A percentile compares a stretch with the other conserved stretches of the same genome.
These are phyloP conservation scores for Synanthedon myopaeformis DNA, from an alignment of 2,888 invertebrate species.

Conservation along the genomic window DNA sequence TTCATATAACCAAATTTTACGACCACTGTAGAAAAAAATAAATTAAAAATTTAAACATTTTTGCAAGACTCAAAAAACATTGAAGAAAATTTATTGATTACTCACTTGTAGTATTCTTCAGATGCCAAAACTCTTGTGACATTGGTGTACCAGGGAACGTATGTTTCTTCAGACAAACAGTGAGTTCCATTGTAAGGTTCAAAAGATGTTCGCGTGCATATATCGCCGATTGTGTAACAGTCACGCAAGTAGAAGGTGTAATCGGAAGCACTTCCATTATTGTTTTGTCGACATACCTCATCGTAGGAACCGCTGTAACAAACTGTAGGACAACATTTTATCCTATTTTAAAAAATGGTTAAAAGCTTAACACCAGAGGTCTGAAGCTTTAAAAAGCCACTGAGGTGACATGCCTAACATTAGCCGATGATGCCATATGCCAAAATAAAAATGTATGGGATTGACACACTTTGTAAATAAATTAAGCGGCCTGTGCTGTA, in stretches of 20 bases:
- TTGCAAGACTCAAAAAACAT: too few relatives aligned
- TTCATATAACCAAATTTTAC: too few relatives aligned
- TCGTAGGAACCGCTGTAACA: constrained; percentile 77
- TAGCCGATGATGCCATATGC: too few relatives aligned
- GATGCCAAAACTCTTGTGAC: constrained; percentile 70
- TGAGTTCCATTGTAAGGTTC: constrained; percentile 46
- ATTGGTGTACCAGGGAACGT: constrained; percentile 60
- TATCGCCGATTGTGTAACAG: constrained; percentile 58
- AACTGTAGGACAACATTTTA: constrained; percentile 34
- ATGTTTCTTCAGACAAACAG: constrained; percentile 45
- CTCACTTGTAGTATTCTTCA: constrained; percentile 78
- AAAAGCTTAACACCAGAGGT: too few relatives aligned
- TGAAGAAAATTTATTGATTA: constrained; percentile 1
- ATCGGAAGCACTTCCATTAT: constrained; percentile 32
- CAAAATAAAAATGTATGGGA: too few relatives aligned
- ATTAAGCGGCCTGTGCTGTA: too few relatives aligned
- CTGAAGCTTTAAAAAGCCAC: too few relatives aligned
- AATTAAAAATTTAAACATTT: too few relatives aligned
- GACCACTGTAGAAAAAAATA: too few relatives aligned
- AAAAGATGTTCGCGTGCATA: constrained; percentile 56
- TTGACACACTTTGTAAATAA: too few relatives aligned
- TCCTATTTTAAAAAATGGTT: too few relatives aligned
- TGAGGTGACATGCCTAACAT: too few relatives aligned
- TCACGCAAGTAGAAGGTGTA: constrained; percentile 64
- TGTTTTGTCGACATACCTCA: constrained; percentile 49